Percentiles rank a stretch among this genome's conserved stretches.
Conservation (phyloP, 2,888 invertebrate genomes). For the Drosophila recens region DNA sequence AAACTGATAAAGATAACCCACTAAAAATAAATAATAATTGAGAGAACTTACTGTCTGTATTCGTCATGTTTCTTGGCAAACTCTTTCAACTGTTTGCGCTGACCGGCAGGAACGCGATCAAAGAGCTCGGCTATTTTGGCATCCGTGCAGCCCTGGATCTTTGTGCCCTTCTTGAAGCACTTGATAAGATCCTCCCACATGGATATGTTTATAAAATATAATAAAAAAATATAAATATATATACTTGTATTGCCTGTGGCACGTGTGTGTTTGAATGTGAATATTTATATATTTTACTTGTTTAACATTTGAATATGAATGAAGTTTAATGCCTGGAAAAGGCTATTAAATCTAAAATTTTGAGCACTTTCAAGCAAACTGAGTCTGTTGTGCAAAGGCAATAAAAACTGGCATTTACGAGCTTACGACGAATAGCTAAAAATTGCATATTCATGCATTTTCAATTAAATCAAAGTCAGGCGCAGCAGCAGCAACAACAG, state of each 20-base stretch:
- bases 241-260: conserved; percentile 4
- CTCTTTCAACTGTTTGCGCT: conserved; percentile 56
- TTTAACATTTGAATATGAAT: background rate
- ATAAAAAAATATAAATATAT: conserved; percentile 32
- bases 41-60: conserved; percentile 64
- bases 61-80: conserved; percentile 61
- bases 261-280: conserved; percentile 42
- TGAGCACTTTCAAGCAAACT: conserved; percentile 32
- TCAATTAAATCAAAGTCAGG: conserved; percentile 79
- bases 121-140: conserved; percentile 57
- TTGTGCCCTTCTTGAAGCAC: conserved; percentile 44
- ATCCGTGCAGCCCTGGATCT: conserved; percentile 22
- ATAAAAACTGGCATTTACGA: conserved; percentile 50
- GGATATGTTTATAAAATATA: conserved; percentile 1
- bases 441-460: conserved; percentile 81
- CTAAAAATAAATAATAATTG: no score
- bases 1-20: background rate
- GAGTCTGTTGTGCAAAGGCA: background rate
- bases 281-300: conserved; percentile 1
- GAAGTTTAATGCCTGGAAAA: conserved; percentile 31
- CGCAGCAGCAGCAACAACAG: conserved; percentile 39
- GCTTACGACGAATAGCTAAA: conserved; percentile 43
- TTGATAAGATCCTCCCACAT: conserved; percentile 64
- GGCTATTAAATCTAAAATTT: conserved; percentile 44
- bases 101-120: conserved; percentile 75